Percentiles rank a stretch among this genome's conserved stretches.
phyloP scores from a whole-genome alignment of 2,888 invertebrate species.

The Ophion ventricosus region DNA sequence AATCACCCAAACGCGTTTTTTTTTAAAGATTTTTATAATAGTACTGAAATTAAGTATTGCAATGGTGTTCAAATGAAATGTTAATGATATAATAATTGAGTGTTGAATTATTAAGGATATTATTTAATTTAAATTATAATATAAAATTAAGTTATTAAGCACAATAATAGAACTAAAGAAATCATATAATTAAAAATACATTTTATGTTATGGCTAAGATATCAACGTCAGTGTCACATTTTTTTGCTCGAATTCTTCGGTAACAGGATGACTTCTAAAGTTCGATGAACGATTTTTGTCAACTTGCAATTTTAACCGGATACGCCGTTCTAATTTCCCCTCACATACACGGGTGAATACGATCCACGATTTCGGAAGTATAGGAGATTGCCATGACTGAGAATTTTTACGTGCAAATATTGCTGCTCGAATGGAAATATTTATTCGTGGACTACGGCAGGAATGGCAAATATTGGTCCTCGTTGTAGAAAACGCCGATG shows the following conservation, averaged over 20 bases:
- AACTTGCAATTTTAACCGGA: not conserved
- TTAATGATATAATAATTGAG: not conserved
- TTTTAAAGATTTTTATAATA: not conserved
- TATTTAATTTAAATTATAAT: not conserved
- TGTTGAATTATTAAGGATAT: not conserved
- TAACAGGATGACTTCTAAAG: not conserved
- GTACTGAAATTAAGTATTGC: too few species aligned
- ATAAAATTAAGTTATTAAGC: not conserved
- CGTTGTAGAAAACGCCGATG: slow-evolving; percentile 61
- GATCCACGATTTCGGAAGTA: not conserved
- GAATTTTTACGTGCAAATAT: slow-evolving; percentile 66
- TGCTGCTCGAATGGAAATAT: slow-evolving; percentile 70
- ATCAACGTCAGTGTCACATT: not conserved
- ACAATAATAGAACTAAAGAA: not conserved
- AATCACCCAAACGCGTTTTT: not conserved
- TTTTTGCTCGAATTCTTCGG: not conserved
- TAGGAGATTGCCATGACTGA: slow-evolving; percentile 9
- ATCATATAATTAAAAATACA: not conserved
- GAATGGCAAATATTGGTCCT: slow-evolving; percentile 74
- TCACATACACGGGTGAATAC: not conserved
- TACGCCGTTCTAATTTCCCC: not conserved
- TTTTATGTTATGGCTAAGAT: not conserved
- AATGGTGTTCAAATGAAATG: not conserved
- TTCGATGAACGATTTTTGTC: not conserved
- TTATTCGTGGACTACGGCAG: slow-evolving; percentile 71